Base-by-base conservation (phyloP, 2,113 vertebrate genomes). In the Probosciger aterrimus region DNA sequence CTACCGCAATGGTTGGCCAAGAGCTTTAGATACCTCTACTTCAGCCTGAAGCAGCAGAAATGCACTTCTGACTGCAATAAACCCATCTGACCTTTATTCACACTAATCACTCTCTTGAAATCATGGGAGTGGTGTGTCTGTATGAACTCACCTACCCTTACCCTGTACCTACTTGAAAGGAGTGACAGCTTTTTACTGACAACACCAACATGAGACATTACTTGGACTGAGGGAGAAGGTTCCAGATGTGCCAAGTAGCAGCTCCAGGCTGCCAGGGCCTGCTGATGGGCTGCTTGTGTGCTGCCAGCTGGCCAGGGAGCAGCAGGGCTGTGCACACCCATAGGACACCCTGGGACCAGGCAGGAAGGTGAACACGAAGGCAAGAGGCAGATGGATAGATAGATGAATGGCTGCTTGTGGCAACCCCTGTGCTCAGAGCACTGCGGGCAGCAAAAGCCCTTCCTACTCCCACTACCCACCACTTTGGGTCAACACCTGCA, bases 301-400 rank as follows among this genome's bases (percentile, higher is more conserved):
- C 57, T n/a, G 57, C 57, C 57, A n/a, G 57, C 33, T 15, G 14
- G 43, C 11, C 2, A 4, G 41, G 19, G 25, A 46, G 55, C 31
- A 39, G 5, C 13, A 43, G 14, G 23, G n/a, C 6, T 64, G 47
- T 47, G 41, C 27, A 12, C 46, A 64, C 46, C 49, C 28, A 5
- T 11, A 11, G 24, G 35, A 62, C 41, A 79, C 11, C 2, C 5
- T 0, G 0, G 30, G 25, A 92, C 25, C 0, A 1, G 46, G 18
- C 35, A 76, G 33, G 18, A 55, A 75, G 22, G 8, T 13, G 33
- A 2, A 4, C 18, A 60, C 1, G 0, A 82, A 80, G 47, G 59
- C 19, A 57, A 62, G 49, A 60, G 14, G 9, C 1, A 0, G 43
- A 35, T 7, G 14, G 70, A 47, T 8, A 4, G 39, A 39, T 10